phyloP scores from a whole-genome alignment of 2,888 invertebrate species.

The Lycophotia porphyrea region DNA sequence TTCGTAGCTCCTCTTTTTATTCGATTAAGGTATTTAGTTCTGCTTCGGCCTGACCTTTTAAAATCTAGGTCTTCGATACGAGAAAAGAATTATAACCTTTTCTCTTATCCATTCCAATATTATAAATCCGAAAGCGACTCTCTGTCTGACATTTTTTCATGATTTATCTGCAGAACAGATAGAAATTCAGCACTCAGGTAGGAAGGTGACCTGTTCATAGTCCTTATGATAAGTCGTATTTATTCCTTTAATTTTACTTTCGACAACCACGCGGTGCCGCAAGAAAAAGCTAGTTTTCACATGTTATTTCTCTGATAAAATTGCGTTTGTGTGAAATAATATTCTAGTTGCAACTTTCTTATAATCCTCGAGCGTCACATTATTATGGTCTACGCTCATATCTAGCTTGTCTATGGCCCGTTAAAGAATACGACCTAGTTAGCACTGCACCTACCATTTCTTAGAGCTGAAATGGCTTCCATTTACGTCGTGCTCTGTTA shows the following conservation, averaged over 20 bases:
- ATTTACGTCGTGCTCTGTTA: neutral
- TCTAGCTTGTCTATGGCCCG: neutral
- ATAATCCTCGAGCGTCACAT: neutral
- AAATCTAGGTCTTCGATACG: neutral
- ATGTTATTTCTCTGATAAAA: neutral
- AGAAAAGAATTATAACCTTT: no score
- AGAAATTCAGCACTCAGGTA: neutral
- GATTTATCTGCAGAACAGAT: neutral
- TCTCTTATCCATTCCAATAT: neutral
- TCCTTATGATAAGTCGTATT: neutral
- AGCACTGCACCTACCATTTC: constrained; percentile 2
- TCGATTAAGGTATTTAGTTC: no score
- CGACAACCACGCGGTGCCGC: neutral
- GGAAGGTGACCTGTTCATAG: neutral
- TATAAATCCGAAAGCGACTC: neutral
- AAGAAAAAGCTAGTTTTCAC: neutral
- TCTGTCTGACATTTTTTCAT: neutral
- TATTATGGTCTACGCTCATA: neutral
- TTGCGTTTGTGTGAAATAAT: neutral
- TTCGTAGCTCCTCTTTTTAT: no score
- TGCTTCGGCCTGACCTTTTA: neutral
- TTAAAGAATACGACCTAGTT: neutral
- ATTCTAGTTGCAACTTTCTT: neutral
- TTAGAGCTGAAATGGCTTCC: neutral
- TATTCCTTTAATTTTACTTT: neutral